Percentiles rank a stretch among this genome's conserved stretches.
Evolutionary conservation across 2,797 vertebrate species (phyloP).

Genomic region (Chiroxiphia lanceolata): DNA sequence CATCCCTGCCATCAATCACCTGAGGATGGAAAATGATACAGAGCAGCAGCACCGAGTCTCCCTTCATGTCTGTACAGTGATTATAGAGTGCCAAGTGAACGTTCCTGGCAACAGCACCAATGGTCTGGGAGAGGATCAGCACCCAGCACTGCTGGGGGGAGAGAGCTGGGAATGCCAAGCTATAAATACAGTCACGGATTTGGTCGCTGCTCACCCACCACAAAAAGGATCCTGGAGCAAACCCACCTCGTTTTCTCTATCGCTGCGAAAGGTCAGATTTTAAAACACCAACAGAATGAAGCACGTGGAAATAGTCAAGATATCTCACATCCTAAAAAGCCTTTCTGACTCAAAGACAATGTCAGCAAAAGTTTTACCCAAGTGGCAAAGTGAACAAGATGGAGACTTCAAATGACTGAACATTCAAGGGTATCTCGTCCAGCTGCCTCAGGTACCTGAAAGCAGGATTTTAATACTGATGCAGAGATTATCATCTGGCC

Average conservation of each 20-base stretch:
- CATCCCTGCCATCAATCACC: accelerated
- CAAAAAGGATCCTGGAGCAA: background rate
- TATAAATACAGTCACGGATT: background rate
- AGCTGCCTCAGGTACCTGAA: background rate
- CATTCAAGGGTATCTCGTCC: background rate
- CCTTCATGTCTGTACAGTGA: background rate
- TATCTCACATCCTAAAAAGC: background rate
- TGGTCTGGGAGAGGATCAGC: accelerated
- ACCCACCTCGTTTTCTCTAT: accelerated
- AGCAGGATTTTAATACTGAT: background rate
- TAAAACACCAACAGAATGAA: accelerated
- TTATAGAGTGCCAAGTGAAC: accelerated
- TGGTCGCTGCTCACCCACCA: background rate
- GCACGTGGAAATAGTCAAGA: background rate
- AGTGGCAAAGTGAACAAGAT: background rate
- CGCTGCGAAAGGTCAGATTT: background rate
- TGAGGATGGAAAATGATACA: accelerated
- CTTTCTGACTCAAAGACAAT: no score
- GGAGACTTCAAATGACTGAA: background rate
- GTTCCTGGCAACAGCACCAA: background rate
- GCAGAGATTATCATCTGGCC: background rate
- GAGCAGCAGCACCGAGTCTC: background rate
- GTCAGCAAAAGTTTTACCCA: background rate
- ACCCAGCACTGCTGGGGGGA: background rate
- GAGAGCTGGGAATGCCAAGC: background rate